Conservation (phyloP, 64 coral and sea anemone species). For the Montipora cactus region DNA sequence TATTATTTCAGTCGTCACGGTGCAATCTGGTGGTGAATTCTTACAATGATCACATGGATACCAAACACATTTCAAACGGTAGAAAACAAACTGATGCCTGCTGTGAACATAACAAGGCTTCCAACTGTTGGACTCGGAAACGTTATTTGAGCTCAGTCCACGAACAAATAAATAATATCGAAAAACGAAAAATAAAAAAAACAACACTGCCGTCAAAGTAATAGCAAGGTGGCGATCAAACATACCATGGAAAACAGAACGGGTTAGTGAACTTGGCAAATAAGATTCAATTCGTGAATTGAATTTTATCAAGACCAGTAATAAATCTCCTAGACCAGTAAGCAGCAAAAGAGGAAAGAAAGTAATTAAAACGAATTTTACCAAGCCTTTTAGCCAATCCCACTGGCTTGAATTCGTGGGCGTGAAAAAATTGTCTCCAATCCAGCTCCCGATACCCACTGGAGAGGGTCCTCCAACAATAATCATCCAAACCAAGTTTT, state of each 20-base stretch:
- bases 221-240: not conserved
- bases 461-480: not conserved
- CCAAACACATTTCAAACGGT: not conserved
- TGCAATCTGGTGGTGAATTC: not conserved
- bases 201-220: not conserved
- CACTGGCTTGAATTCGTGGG: not conserved
- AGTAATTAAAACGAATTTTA: not conserved
- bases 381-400: too few relatives aligned
- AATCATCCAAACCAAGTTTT: not conserved
- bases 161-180: not conserved
- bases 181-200: not conserved
- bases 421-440: not conserved
- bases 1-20: not conserved
- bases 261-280: not conserved
- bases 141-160: not conserved
- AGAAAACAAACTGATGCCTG: not conserved
- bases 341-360: not conserved
- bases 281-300: not conserved
- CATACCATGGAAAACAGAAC: not conserved
- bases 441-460: constrained; percentile 1
- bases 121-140: not conserved
- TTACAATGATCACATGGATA: not conserved
- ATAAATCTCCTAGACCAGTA: not conserved
- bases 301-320: not conserved
- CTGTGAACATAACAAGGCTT: not conserved